phyloP scores from a whole-genome alignment of 2,888 invertebrate species.

The Chelonus formosanus region DNA sequence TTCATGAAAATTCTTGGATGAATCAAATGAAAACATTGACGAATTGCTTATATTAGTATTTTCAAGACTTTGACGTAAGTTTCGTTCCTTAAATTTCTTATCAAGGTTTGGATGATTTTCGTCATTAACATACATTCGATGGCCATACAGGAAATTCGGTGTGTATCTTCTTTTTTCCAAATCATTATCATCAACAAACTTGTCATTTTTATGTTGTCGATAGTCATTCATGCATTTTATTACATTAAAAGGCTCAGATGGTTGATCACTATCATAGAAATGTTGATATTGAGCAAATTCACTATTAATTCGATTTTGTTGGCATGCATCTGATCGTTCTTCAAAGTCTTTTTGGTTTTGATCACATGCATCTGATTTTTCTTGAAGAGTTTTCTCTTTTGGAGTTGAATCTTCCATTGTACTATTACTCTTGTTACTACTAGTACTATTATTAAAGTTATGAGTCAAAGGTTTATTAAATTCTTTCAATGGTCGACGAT shows the following conservation, averaged over 20 bases:
- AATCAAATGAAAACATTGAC: slow-evolving; percentile 4
- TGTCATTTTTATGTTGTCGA: too few species aligned
- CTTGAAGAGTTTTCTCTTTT: background rate
- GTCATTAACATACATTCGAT: slow-evolving; percentile 23
- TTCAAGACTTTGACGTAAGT: slow-evolving; percentile 48
- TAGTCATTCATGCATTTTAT: too few species aligned
- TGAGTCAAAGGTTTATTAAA: slow-evolving; percentile 27
- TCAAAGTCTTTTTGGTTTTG: background rate
- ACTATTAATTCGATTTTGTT: slow-evolving; percentile 14
- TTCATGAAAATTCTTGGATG: background rate
- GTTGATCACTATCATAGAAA: background rate
- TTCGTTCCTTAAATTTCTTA: slow-evolving; percentile 42
- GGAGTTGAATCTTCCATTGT: too few species aligned
- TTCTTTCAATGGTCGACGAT: slow-evolving; percentile 25
- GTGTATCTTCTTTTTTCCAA: slow-evolving; percentile 26
- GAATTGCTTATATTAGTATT: slow-evolving; percentile 48
- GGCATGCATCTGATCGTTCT: slow-evolving; percentile 1
- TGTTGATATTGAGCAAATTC: background rate
- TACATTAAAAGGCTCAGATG: too few species aligned
- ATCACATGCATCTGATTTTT: slow-evolving; percentile 5
- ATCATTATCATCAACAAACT: background rate
- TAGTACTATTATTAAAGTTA: too few species aligned
- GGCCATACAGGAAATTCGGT: slow-evolving; percentile 37
- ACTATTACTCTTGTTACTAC: too few species aligned
- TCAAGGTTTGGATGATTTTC: slow-evolving; percentile 26